These are phyloP conservation scores for Lasioglossum baleicum DNA, from an alignment of 1,140 invertebrate genomes.

Conservation along the genomic window DNA sequence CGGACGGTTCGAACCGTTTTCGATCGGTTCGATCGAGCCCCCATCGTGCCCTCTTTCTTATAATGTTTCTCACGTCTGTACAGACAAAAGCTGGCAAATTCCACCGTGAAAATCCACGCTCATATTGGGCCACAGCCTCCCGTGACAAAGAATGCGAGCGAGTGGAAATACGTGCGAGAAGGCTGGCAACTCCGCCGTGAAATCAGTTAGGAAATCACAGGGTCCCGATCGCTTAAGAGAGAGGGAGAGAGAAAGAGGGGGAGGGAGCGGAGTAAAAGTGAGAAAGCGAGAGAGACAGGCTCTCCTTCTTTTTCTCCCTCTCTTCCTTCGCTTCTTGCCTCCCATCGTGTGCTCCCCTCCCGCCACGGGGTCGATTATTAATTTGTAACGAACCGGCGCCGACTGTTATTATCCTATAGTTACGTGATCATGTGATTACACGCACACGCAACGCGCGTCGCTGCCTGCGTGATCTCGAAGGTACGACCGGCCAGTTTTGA, in stretches of 20 bases:
- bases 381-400: slow-evolving; percentile 76
- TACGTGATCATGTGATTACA: slow-evolving; percentile 68
- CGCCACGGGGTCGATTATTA: slow-evolving; percentile 71
- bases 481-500: background rate
- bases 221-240: slow-evolving; percentile 53
- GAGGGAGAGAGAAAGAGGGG: too few relatives aligned
- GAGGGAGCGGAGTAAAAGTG: too few relatives aligned
- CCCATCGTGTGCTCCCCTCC: background rate
- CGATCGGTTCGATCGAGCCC: slow-evolving; percentile 70
- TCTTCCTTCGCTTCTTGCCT: background rate
- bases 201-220: slow-evolving; percentile 76
- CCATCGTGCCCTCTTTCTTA: slow-evolving; percentile 62
- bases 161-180: slow-evolving; percentile 35
- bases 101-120: slow-evolving; percentile 70
- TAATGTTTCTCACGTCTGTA: slow-evolving; percentile 74
- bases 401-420: slow-evolving; percentile 73
- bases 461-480: slow-evolving; percentile 10
- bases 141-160: slow-evolving; percentile 26
- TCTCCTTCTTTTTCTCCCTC: background rate
- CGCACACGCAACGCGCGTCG: slow-evolving; percentile 32
- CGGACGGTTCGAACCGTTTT: slow-evolving; percentile 53
- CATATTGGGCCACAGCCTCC: slow-evolving; percentile 41
- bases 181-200: slow-evolving; percentile 67
- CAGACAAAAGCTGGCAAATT: slow-evolving; percentile 71
- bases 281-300: slow-evolving; percentile 43